These are phyloP conservation scores for Notamacropus eugenii DNA, from an alignment of 2,797 vertebrate genomes.

Conservation along the genomic window DNA sequence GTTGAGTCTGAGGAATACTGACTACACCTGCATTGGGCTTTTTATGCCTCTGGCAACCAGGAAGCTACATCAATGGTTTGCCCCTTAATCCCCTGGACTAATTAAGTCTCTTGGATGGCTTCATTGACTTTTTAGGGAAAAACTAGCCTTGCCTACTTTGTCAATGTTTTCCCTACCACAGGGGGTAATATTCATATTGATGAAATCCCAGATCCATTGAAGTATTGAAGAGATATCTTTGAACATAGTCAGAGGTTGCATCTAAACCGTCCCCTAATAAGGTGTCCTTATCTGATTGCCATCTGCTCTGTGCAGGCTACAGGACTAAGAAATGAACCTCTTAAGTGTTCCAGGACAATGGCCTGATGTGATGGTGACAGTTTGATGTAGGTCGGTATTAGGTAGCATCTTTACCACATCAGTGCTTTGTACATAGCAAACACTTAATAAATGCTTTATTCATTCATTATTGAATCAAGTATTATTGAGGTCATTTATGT, in stretches of 20 bases:
- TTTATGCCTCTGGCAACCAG: neutral
- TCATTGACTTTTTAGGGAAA: conserved; percentile 1
- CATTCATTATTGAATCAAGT: neutral
- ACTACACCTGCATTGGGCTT: neutral
- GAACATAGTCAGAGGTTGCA: neutral
- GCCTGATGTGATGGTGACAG: neutral
- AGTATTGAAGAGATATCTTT: neutral
- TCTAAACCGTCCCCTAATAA: neutral
- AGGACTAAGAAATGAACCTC: neutral
- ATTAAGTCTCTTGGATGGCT: neutral
- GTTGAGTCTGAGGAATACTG: neutral
- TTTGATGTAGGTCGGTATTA: neutral
- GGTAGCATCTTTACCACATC: neutral
- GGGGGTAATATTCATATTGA: neutral
- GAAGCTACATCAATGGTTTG: neutral
- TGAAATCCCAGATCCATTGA: neutral
- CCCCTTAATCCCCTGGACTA: neutral
- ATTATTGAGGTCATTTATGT: neutral
- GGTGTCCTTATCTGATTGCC: neutral
- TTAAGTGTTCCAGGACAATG: neutral
- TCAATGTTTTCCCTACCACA: neutral
- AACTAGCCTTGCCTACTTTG: neutral
- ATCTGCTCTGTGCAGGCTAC: neutral
- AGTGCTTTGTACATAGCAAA: neutral
- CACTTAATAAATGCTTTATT: neutral